Base-by-base conservation (phyloP, 2,888 invertebrate species). In the Rhagium mordax region DNA sequence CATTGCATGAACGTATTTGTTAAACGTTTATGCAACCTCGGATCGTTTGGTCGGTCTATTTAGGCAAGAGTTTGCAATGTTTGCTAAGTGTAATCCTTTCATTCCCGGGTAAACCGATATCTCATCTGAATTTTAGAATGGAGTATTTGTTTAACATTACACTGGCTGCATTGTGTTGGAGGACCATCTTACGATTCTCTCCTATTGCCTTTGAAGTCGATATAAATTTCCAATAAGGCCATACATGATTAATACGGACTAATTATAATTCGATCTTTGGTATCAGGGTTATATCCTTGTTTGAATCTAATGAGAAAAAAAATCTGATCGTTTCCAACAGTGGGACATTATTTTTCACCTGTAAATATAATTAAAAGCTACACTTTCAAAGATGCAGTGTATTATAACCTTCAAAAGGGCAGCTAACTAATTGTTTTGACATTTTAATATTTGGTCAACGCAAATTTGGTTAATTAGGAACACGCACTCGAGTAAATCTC, bases 31-130 rank as follows among this genome's bases (percentile, higher is more conserved):
- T 53, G n/a, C 51, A 65, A 59, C 59, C 3, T 27, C 53, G 41
- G 33, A 33, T 65, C 16, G 53, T 53, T 53, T 53, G 65, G 65
- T 65, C 65, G 20, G 65, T 65, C 18, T 65, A 65, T 53, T 65
- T 65, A 41, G 33, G 33, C 65, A 65, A 65, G 65, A 53, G 62
- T 49, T 65, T 53, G 65, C 21, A 59, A 16, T 65, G 65, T 65
- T 65, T 65, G 51, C 51, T 21, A 33, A 53, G 33, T 65, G 53
- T 16, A 51, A 65, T 48, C 65, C 53, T 15, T 65, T 33, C 53
- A 53, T 65, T 53, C 48, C 33, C 21, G 62, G 49, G 15, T 49
- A 21, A 49, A 21, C 48, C 53, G 51, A 53, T 51, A 29, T 53
- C 65, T 65, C 51, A 27, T 13, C 15, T 16, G 62, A 64, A 64